These are phyloP conservation scores for Anomalospiza imberbis DNA, from an alignment of 2,797 vertebrate genomes.

Conservation along the genomic window DNA sequence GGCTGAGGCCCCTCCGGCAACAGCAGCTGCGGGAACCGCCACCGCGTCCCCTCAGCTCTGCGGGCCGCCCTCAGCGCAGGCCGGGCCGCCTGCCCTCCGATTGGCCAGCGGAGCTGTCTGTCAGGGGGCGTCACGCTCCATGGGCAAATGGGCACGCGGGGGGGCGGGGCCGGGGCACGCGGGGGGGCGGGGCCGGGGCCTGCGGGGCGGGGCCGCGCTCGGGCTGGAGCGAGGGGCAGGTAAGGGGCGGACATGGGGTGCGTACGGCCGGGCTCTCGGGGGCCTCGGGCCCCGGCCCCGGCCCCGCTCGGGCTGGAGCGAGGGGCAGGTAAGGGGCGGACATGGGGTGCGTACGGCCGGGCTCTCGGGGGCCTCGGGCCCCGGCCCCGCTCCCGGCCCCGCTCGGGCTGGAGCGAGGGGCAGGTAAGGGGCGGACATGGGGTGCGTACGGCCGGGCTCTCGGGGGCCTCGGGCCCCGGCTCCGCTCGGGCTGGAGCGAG, in stretches of 20 bases:
- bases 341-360: fast-evolving
- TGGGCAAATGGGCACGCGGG: not conserved
- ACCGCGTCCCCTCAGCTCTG: too few species aligned
- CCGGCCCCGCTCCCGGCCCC: not conserved
- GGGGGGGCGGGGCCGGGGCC: not conserved
- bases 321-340: not conserved
- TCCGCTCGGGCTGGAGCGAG: not conserved
- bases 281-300: not conserved
- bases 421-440: not conserved
- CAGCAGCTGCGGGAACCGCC: fast-evolving
- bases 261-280: not conserved
- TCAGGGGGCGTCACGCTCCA: fast-evolving
- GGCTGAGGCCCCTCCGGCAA: not conserved
- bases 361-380: not conserved
- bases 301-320: not conserved
- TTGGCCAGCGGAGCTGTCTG: not conserved
- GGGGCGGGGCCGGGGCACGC: not conserved
- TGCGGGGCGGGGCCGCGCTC: not conserved
- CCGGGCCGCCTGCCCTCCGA: not conserved
- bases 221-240: not conserved
- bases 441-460: too few species aligned
- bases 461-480: not conserved
- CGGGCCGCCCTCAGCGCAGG: not conserved
- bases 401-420: not conserved
- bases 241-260: fast-evolving